Evolutionary conservation across 2,888 invertebrate genomes (phyloP).

Genomic region (Anorthoa munda): DNA sequence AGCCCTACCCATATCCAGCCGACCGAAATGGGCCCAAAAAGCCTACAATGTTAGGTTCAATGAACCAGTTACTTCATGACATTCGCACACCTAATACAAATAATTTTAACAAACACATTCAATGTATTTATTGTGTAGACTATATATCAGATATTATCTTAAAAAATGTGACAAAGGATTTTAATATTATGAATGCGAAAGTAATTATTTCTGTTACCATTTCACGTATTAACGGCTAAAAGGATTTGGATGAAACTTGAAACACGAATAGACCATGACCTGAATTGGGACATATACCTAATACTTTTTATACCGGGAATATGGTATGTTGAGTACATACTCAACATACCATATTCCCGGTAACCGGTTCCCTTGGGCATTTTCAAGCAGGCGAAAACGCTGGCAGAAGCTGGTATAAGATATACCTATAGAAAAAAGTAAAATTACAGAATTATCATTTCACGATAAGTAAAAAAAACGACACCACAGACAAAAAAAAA

Average conservation of each 20-base stretch:
- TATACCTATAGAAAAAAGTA: not conserved
- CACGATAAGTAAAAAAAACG: not conserved
- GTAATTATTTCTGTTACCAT: no score
- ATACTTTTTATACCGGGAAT: no score
- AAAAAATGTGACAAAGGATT: not conserved
- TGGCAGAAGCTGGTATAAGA: no score
- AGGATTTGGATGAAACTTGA: no score
- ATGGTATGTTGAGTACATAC: no score
- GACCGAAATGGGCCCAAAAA: slow-evolving; percentile 30
- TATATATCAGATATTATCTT: not conserved
- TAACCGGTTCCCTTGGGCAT: no score
- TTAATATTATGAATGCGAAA: no score
- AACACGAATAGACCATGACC: no score
- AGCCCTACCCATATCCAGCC: slow-evolving; percentile 40
- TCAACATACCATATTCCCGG: no score
- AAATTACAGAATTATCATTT: not conserved
- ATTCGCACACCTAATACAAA: slow-evolving; percentile 16
- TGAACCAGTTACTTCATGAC: slow-evolving; percentile 18
- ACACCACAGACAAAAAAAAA: not conserved
- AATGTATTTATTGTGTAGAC: not conserved
- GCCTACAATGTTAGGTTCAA: slow-evolving; percentile 26
- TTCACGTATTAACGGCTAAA: no score
- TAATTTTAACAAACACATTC: not conserved
- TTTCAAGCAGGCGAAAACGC: no score
- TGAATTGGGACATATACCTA: no score